Base-by-base conservation (phyloP, 2,113 vertebrate genomes). In the Brachyistius frenatus region DNA sequence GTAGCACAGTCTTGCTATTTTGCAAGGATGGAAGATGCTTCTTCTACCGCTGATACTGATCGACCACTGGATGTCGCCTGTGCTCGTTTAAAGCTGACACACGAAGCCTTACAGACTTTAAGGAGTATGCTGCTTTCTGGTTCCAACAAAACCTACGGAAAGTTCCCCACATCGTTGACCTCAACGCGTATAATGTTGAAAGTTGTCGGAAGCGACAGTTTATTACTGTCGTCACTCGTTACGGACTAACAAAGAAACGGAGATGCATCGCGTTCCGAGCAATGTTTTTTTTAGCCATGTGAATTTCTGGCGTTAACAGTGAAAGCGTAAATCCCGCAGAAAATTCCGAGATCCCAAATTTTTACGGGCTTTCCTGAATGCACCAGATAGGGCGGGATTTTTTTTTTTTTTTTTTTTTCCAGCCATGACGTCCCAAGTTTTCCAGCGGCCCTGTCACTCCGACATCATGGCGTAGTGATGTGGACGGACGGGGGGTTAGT, bases 391-490 rank as follows among this genome's bases (percentile, higher is more conserved):
- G 93, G 91, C 90, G 93, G 93, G 89, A 68, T 79, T 83, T 23
- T 23, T 23, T 23, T 23, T 23, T 23, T 1, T 23, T 23, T 23
- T 23, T 23, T 23, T 23, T 23, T 23, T 89, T 83, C 75, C 90
- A 55, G 56, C 63, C 49, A 37, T 93, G 92, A 94, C 94, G 93
- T 91, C 76, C 76, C 32, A 63, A 84, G 74, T 84, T 91, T 92
- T 93, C 77, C 78, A 74, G 37, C 78, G 36, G 41, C 55, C 67
- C 61, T 64, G 85, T 85, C 89, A 89, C 89, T 86, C 69, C 80
- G 88, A 92, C 90, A 94, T 95, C 92, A 95, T 95, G 94, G 94
- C 94, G 94, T 94, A 93, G 93, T 46, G 71, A 91, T 87, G 92
- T 75, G 84, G 86, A 66, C 46, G 47, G 15, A 5, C 39, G 44